Conservation (phyloP, 2,797 vertebrate genomes). For the Vireo griseus region DNA sequence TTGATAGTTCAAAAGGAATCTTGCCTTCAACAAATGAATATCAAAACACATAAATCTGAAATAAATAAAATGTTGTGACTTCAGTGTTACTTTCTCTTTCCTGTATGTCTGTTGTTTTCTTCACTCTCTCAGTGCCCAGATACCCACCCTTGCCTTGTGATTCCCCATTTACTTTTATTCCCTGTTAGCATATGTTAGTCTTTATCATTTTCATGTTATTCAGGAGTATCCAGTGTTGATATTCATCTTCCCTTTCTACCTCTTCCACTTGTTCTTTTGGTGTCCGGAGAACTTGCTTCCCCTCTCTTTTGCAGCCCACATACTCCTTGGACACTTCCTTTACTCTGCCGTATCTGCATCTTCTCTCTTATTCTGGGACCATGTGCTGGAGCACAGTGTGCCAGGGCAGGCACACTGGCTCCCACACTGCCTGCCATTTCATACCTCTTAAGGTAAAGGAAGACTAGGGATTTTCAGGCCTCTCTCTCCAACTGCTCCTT, state of each 20-base stretch:
- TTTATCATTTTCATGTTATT: not conserved
- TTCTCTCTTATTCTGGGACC: not conserved
- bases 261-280: not conserved
- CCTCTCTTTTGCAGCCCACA: rapidly evolving
- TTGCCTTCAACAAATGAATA: conserved; percentile 6
- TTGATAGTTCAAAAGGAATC: conserved; percentile 60
- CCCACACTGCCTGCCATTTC: not conserved
- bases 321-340: not conserved
- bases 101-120: not conserved
- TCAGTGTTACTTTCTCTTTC: not conserved
- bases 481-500: not conserved
- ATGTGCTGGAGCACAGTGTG: rapidly evolving
- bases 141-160: not conserved
- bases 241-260: not conserved
- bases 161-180: not conserved
- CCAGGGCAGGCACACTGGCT: rapidly evolving
- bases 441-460: not conserved
- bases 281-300: not conserved
- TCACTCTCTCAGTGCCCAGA: not conserved
- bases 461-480: not conserved
- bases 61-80: conserved; percentile 21
- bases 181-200: not conserved
- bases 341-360: not conserved
- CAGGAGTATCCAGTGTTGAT: not conserved
- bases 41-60: conserved; percentile 16